Evolutionary conservation across 1,140 invertebrate genomes (phyloP), one percentile per base, ranked within the genome.

Genomic region (Drosophila lini): DNA sequence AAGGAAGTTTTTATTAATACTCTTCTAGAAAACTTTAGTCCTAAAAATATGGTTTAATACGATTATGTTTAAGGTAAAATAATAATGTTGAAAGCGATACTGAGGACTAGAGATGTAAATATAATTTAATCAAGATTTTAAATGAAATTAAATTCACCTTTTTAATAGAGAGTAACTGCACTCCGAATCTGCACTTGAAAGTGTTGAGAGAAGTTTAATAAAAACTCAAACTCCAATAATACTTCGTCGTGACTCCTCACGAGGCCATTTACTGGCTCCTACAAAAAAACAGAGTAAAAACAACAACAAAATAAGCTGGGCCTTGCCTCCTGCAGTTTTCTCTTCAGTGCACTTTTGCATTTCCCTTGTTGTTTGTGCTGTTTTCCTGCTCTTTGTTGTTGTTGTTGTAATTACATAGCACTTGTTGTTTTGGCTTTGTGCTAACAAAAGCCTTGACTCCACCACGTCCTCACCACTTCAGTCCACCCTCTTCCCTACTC

Each of bases 371-470:
- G 48, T 48, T 48, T 40, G 28, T 34, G 59, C 28, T 59, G 69
- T 44, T 57, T 60, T 64, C 31, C 50, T 74, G 60, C 11, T 36
- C 31, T 38, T 42, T 65, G 57, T 31, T 78, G 74, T 19, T 19
- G 19, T 75, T 67, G 58, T 38, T 81, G 74, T 75, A 81, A 85
- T 81, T 64, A 71, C 75, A 78, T 81, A 76, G 82, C 75, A 86
- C 82, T 85, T 85, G 78, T 76, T 85, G 82, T 86, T 81, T 61
- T 67, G 69, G 75, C 82, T 84, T 83, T 80, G 60, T 47, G 65
- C 77, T 73, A 84, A 84, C 81, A 84, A 83, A 84, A 70, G 75
- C 75, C 31, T 78, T 65, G 42, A 64, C 57, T 53, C 19, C 50
- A 40, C 28, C 45, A 32, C 61, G 34, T 22, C 19, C 44, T 25